Percentiles rank a stretch among this genome's conserved stretches.
phyloP scores from a whole-genome alignment of 1,140 invertebrate genomes.

The Drosophila eugracilis region DNA sequence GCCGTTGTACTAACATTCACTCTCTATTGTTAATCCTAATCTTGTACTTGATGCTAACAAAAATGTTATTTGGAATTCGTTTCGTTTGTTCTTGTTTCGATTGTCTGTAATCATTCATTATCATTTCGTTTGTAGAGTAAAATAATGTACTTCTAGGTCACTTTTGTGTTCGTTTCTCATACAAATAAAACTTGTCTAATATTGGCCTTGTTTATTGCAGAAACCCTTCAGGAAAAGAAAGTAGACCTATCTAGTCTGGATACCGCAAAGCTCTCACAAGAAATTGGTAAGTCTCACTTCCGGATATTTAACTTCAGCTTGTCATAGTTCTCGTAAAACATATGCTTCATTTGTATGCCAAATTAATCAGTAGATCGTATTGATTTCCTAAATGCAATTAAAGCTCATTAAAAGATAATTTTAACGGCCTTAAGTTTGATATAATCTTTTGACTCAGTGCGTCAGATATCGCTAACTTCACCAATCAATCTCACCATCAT shows the following conservation, averaged over 20 bases:
- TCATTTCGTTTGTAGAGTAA: constrained; percentile 70
- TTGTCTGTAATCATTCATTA: constrained; percentile 59
- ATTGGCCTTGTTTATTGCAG: constrained; percentile 48
- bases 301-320: constrained; percentile 25
- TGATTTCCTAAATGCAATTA: constrained; percentile 74
- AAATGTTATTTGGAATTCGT: constrained; percentile 67
- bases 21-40: constrained; percentile 24
- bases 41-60: constrained; percentile 60
- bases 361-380: constrained; percentile 39
- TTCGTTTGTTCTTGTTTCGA: constrained; percentile 59
- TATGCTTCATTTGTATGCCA: constrained; percentile 55
- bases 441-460: constrained; percentile 17
- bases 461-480: constrained; percentile 57
- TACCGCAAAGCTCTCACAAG: constrained; percentile 37
- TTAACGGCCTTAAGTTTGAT: constrained; percentile 9
- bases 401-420: constrained; percentile 66
- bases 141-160: constrained; percentile 65
- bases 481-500: constrained; percentile 63
- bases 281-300: constrained; percentile 50
- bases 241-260: constrained; percentile 55
- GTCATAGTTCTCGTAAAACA: constrained; percentile 31
- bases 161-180: constrained; percentile 48
- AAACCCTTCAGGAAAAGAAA: constrained; percentile 65
- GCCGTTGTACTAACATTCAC: constrained; percentile 68
- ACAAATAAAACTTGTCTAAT: constrained; percentile 29